Conservation (phyloP, 37 sponge, comb jelly and placozoan genomes). For the Diacarnus erythraeanus region DNA sequence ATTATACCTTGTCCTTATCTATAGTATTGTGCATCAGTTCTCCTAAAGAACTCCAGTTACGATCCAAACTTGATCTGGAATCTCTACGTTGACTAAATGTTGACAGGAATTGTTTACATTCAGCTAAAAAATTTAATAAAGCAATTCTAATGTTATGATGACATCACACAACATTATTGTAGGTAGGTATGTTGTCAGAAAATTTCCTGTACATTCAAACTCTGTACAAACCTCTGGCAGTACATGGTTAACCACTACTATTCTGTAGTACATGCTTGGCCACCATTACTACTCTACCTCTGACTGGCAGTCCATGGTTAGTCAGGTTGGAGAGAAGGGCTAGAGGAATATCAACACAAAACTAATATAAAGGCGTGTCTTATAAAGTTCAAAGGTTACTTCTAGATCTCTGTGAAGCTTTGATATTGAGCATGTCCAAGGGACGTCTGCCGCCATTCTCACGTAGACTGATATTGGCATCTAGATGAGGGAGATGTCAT, state of each 20-base stretch:
- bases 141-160: not conserved
- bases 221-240: too few relatives aligned
- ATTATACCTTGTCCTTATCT: slow-evolving; percentile 11
- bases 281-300: too few relatives aligned
- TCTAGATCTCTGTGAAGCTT: slow-evolving; percentile 2
- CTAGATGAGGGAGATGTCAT: not conserved
- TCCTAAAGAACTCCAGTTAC: slow-evolving; percentile 12
- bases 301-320: not conserved
- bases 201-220: too few relatives aligned
- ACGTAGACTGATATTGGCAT: slow-evolving; percentile 40
- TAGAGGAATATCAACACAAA: not conserved
- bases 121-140: not conserved
- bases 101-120: not conserved
- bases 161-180: not conserved
- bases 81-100: slow-evolving; percentile 20
- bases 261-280: too few relatives aligned
- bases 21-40: not conserved
- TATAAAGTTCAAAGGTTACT: not conserved
- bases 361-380: not conserved
- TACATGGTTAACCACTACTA: too few relatives aligned
- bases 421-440: slow-evolving; percentile 36
- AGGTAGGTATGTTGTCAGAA: not conserved
- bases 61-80: not conserved
- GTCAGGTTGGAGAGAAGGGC: not conserved
- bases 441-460: slow-evolving; percentile 59